Base-by-base conservation (phyloP, 23 tunicate species). In the Halocynthia roretzi region DNA sequence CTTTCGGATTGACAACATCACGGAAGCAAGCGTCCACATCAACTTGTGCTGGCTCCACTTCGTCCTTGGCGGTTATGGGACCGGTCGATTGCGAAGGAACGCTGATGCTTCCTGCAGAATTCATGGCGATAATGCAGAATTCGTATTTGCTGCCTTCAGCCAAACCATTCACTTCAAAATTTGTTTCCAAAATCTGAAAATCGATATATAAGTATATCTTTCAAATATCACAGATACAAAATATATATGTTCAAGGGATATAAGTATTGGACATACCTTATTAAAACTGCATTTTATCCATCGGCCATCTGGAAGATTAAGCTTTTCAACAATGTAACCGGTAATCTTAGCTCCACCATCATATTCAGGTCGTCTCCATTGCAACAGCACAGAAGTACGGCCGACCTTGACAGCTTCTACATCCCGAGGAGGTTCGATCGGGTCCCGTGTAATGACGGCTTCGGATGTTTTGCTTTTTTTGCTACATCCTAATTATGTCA, bases 251-350 rank as follows among this genome's bases (percentile, higher is more conserved):
- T 31, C 4, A 31, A 31, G 44, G 44, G 44, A 31, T 31, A 31
- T 31, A 31, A 14, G n/a, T 67, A 67, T 17, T 67, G 49, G 71
- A 4, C 78, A 11, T 12, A 74, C 78, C 61, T 94, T 94, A 78
- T 88, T 87, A 75, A 94, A 88, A 78, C 88, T 94, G 78, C 85
- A 88, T 67, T 86, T 88, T 78, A 83, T 76, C 99, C 99, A 94
- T 48, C 87, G 83, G 22, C 95, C 91, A 44, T 78, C 60, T 15
- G 92, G 91, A 15, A 84, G 69, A n/a, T 88, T 96, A 7, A 70
- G 81, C 72, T 84, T 87, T 67, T 94, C 99, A 56, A 94, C 64
- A 53, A 78, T 49, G 76, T 94, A 94, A 0, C 96, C 92, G 67
- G 91, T 85, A 54, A 94, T 67, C 17, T 70, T 72, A 63, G 96